Base-by-base conservation (phyloP, 1,140 invertebrate species). In the Ectropis grisescens region DNA sequence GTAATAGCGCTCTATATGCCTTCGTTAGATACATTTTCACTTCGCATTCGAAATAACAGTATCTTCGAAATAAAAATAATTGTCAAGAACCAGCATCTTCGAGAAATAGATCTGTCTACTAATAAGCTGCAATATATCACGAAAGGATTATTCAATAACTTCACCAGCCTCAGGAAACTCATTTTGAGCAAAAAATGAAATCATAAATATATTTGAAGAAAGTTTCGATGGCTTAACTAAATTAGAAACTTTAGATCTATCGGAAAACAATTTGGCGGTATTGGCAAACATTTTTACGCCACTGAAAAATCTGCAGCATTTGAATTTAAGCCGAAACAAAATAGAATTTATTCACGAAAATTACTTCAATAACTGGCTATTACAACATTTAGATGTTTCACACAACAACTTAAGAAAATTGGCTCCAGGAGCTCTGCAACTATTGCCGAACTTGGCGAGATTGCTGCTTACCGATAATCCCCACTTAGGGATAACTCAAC, bases 331-430 rank as follows among this genome's bases (percentile, higher is more conserved):
- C 37, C 84, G 85, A 15, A 94, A 94, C 65, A 82, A 83, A 14
- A 68, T 94, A 26, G 75, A 85, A 55, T 92, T 92, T 52, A 84
- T 86, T 37, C 87, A 85, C 22, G 83, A 93, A 14, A 72, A 82
- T 22, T 72, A 81, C 45, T 79, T 79, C 13, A 75, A 79, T 46
- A 79, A 79, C 39, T 79, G 71, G 68, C 79, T 86, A 41, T 71
- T 96, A 13, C 88, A 92, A 53, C 90, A 93, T 52, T 78, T 96
- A 27, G 92, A 95, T 48, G 83, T 95, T 3, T 93, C 93, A 8
- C 83, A 90, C 38, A 96, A 96, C 75, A 84, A 85, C 19, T 82
- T 96, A 23, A 81, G 84, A 9, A 85, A 85, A 32, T 85, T 93
- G 5, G 87, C 88, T 5, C 87, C 90, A 7, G 89, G 89, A 12